Evolutionary conservation across 2,113 vertebrate species (phyloP).

Genomic region (Perccottus glenii): DNA sequence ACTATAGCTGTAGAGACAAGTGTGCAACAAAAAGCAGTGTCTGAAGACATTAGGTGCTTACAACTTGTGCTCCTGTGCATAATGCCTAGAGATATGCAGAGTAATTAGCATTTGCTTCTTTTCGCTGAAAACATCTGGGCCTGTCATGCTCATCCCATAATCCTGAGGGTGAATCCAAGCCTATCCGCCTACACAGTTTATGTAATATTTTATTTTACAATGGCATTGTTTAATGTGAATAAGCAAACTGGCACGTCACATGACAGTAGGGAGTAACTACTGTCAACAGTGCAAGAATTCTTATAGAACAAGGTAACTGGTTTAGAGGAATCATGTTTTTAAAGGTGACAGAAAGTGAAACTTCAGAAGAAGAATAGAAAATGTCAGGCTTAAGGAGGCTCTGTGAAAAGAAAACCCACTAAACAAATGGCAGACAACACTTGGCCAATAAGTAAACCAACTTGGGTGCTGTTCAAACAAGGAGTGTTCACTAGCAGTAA

Average conservation of each 20-base stretch:
- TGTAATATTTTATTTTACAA: constrained; percentile 48
- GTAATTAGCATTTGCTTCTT: constrained; percentile 76
- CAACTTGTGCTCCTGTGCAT: constrained; percentile 43
- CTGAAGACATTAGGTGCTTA: constrained; percentile 52
- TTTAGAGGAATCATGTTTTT: constrained; percentile 33
- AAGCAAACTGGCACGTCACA: constrained; percentile 19
- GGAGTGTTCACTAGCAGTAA: constrained; percentile 48
- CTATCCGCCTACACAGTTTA: constrained; percentile 48
- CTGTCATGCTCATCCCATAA: constrained; percentile 61
- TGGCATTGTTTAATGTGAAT: constrained; percentile 27
- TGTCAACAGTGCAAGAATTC: constrained; percentile 11
- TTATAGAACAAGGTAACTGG: constrained; percentile 20
- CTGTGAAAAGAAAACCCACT: constrained; percentile 36
- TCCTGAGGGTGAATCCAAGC: constrained; percentile 62
- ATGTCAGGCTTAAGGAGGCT: constrained; percentile 37
- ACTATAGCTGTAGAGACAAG: constrained; percentile 13
- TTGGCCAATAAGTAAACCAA: constrained; percentile 36
- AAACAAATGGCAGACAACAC: constrained; percentile 55
- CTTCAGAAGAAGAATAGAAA: constrained; percentile 37
- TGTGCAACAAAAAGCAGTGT: constrained; percentile 14
- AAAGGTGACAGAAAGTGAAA: constrained; percentile 45
- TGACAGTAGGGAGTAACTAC: constrained; percentile 20
- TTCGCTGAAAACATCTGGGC: constrained; percentile 77
- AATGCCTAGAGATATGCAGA: constrained; percentile 61
- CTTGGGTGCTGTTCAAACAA: constrained; percentile 57